phyloP scores from a whole-genome alignment of 2,888 invertebrate species.

The Atethmia centrago region DNA sequence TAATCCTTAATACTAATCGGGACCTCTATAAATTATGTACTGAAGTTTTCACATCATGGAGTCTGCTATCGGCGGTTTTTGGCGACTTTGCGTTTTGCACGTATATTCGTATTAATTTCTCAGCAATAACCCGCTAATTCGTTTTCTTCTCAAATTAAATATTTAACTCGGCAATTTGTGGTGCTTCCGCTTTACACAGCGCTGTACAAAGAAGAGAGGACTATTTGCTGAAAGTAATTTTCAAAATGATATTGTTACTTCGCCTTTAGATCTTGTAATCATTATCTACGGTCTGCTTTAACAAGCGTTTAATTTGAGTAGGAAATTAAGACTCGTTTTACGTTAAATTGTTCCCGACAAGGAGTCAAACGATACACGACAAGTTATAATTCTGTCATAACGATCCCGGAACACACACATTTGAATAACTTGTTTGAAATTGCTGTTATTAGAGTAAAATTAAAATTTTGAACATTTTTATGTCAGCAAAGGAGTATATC shows the following conservation, averaged over 20 bases:
- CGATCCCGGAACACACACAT: conserved; percentile 54
- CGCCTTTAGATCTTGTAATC: conserved; percentile 85
- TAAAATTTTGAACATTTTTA: conserved; percentile 23
- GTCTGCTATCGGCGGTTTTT: conserved; percentile 57
- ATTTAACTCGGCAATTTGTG: conserved; percentile 86
- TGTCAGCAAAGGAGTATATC: neutral
- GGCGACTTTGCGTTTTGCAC: conserved; percentile 60
- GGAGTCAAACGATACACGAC: conserved; percentile 72
- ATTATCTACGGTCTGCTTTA: conserved; percentile 87
- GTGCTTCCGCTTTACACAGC: conserved; percentile 83
- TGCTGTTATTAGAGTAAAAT: conserved; percentile 23
- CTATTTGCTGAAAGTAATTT: conserved; percentile 86
- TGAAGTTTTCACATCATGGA: conserved; percentile 68
- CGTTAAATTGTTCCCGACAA: conserved; percentile 77
- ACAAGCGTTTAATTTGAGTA: conserved; percentile 85
- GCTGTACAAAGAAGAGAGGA: conserved; percentile 81
- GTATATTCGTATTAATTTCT: conserved; percentile 76
- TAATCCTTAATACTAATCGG: conserved; percentile 79
- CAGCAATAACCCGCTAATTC: conserved; percentile 82
- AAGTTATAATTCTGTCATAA: conserved; percentile 70
- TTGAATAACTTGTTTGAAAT: conserved; percentile 48
- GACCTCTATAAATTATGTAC: conserved; percentile 74
- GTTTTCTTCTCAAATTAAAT: conserved; percentile 86
- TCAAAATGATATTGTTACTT: conserved; percentile 87
- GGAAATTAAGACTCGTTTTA: conserved; percentile 81